Base-by-base conservation (phyloP, 2,888 invertebrate species). In the Halictus ligatus region DNA sequence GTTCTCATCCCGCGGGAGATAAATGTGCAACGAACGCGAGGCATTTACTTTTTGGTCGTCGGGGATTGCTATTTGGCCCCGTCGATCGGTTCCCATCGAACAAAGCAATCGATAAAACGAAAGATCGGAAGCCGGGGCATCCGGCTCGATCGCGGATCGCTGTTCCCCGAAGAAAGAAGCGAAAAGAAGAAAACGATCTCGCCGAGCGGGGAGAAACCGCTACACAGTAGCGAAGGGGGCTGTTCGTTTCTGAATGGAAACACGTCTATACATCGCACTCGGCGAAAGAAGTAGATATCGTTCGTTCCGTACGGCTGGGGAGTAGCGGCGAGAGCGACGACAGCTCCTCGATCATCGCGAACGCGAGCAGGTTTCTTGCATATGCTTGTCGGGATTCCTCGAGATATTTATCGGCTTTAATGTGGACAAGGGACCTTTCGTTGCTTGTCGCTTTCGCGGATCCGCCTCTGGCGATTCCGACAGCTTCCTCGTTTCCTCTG, bases 371-470 rank as follows among this genome's bases (percentile, higher is more conserved):
- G 81, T 86, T 86, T 64, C 40, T 81, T 81, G 81, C 85, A 84
- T 78, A 78, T 46, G 76, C 81, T 83, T 81, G 87, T 85, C 89
- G 80, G 54, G 85, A 84, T 87, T 87, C 83, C 87, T 75, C 76
- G 73, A 81, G 89, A 89, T 89, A 87, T 85, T 89, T 89, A 89
- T 89, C 89, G 89, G 75, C 80, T 78, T 76, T 83, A 80, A 88
- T 75, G 85, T 81, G 88, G 83, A 85, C 86, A 82, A 81, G 78
- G 60, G 82, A 83, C 77, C 85, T 90, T 88, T 84, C 85, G 81
- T 81, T 73, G 78, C 75, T 35, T 90, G 87, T 89, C 87, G 84
- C 84, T 89, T 87, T 83, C 84, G 81, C 71, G 82, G 69, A 78
- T 43, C 76, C 77, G n/a, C n/a, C 35, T 15, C 1, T 54, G 71